phyloP scores from a whole-genome alignment of 2,888 invertebrate genomes.

The Catocala nupta region DNA sequence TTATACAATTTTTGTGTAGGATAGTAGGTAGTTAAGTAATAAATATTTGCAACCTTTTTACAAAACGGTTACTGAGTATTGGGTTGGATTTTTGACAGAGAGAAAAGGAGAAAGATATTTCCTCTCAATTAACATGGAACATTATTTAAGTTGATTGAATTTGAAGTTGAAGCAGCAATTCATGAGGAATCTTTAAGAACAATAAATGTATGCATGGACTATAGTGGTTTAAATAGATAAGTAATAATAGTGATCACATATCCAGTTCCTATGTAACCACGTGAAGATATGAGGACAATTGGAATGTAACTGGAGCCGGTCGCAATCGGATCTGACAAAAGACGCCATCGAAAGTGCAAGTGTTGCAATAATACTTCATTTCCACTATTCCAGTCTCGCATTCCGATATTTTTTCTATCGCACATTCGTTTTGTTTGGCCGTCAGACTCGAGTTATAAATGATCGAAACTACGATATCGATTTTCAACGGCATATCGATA shows the following conservation, averaged over 20 bases:
- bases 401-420: conserved; percentile 77
- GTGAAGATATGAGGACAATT: conserved; percentile 56
- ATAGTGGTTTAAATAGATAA: no score
- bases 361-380: conserved; percentile 85
- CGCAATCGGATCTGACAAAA: conserved; percentile 68
- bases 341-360: conserved; percentile 84
- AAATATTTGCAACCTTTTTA: no score
- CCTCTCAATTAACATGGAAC: no score
- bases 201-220: no score
- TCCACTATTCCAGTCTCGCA: conserved; percentile 75
- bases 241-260: conserved; percentile 12
- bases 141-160: no score
- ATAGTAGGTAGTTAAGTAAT: no score
- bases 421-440: conserved; percentile 76
- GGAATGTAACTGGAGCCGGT: conserved; percentile 63
- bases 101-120: no score
- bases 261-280: conserved; percentile 40
- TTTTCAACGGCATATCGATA: conserved; percentile 64
- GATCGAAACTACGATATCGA: conserved; percentile 84
- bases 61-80: no score
- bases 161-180: no score
- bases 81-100: no score
- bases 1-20: no score
- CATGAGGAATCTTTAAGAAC: no score
- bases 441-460: conserved; percentile 84